These are phyloP conservation scores for Spea bombifrons DNA, from an alignment of 2,113 vertebrate species.

Conservation along the genomic window DNA sequence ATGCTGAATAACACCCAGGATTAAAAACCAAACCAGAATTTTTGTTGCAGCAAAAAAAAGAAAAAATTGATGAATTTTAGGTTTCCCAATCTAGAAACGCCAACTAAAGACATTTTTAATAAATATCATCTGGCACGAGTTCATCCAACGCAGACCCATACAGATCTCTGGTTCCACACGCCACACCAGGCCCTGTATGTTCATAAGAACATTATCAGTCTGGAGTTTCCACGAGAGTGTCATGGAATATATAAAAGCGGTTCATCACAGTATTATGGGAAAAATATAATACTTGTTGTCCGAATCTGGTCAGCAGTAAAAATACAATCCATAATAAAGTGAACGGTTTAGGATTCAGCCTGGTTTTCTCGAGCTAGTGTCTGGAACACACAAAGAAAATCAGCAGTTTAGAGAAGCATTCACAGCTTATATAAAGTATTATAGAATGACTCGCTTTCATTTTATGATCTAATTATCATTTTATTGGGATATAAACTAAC, in stretches of 20 bases:
- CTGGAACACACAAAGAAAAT: constrained; percentile 9
- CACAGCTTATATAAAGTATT: neutral
- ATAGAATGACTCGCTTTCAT: neutral
- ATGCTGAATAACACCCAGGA: neutral
- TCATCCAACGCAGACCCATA: too few relatives aligned
- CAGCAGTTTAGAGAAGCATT: neutral
- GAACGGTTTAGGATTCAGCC: constrained; percentile 11
- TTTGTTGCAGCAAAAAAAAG: neutral
- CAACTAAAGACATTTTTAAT: too few relatives aligned
- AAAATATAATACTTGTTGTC: neutral
- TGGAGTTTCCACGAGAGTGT: neutral
- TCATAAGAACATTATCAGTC: too few relatives aligned
- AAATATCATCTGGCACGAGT: too few relatives aligned
- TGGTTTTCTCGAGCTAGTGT: constrained; percentile 13
- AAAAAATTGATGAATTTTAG: too few relatives aligned
- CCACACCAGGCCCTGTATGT: too few relatives aligned
- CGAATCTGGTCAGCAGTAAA: neutral
- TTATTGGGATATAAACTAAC: too few relatives aligned
- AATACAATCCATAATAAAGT: neutral
- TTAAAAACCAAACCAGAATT: neutral
- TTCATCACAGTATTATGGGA: neutral
- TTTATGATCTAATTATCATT: too few relatives aligned
- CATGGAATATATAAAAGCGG: neutral
- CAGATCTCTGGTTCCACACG: too few relatives aligned
- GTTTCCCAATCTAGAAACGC: too few relatives aligned